Evolutionary conservation across 1,140 invertebrate species (phyloP).

Genomic region (Piezodorus guildinii): DNA sequence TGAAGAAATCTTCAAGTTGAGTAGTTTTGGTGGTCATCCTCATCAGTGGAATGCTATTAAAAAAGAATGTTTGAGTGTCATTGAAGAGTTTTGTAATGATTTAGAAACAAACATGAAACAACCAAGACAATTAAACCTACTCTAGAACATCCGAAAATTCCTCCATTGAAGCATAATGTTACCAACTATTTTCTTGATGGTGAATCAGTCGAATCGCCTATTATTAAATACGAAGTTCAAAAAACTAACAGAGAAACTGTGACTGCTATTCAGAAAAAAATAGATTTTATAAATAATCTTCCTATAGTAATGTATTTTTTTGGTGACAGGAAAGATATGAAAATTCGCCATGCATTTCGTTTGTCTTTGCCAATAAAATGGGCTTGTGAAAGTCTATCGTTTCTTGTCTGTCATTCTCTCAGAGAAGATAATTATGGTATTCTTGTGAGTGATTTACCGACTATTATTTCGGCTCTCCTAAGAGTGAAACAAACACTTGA

Average conservation of each 20-base stretch:
- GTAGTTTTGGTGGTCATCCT: slow-evolving; percentile 63
- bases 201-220: slow-evolving; percentile 2
- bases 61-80: slow-evolving; percentile 39
- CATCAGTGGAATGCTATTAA: slow-evolving; percentile 63
- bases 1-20: slow-evolving; percentile 51
- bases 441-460: slow-evolving; percentile 59
- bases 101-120: not conserved
- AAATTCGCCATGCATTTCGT: slow-evolving; percentile 14
- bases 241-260: too few relatives aligned
- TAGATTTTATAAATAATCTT: too few relatives aligned
- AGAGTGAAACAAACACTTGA: slow-evolving; percentile 55
- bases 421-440: slow-evolving; percentile 67
- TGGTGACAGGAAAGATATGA: slow-evolving; percentile 15
- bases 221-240: slow-evolving; percentile 4
- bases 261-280: too few relatives aligned
- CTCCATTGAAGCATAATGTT: slow-evolving; percentile 30
- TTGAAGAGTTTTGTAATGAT: slow-evolving; percentile 2
- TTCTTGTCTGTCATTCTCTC: slow-evolving; percentile 51
- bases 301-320: slow-evolving; percentile 17
- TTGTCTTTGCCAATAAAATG: slow-evolving; percentile 33
- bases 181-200: slow-evolving; percentile 10
- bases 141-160: slow-evolving; percentile 36
- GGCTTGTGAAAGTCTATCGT: slow-evolving; percentile 54
- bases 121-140: not conserved
- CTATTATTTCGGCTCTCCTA: slow-evolving; percentile 51